A percentile compares a stretch with the other conserved stretches of the same genome.
These are phyloP conservation scores for Falcunculus frontatus DNA, from an alignment of 2,113 vertebrate species.

Conservation along the genomic window DNA sequence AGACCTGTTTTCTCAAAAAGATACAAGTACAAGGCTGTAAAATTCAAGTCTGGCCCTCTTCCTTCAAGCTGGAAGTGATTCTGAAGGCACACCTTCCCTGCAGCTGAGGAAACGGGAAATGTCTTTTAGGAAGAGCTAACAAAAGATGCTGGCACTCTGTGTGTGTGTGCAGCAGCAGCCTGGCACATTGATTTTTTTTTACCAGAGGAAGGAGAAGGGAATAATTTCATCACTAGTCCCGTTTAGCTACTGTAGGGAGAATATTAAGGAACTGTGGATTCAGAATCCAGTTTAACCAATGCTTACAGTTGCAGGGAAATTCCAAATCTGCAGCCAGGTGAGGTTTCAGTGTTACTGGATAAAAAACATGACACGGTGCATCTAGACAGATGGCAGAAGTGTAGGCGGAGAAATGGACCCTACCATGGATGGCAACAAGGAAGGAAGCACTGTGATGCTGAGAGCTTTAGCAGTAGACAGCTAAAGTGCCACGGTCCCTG, in stretches of 20 bases:
- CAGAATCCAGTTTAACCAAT: neutral
- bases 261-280: neutral
- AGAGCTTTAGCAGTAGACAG: neutral
- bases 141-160: neutral
- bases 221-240: neutral
- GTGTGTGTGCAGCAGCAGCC: fast-evolving
- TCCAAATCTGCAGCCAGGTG: neutral
- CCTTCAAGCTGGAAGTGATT: neutral
- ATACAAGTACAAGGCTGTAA: neutral
- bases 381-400: neutral
- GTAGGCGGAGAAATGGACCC: neutral
- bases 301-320: neutral
- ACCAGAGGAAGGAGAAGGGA: neutral
- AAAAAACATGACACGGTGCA: neutral
- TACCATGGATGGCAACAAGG: neutral
- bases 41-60: neutral
- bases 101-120: fast-evolving
- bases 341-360: neutral
- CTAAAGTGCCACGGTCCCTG: neutral
- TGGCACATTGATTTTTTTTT: neutral
- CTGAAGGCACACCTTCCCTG: neutral
- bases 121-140: neutral
- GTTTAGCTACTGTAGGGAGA: fast-evolving
- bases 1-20: neutral
- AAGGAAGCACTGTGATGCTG: neutral